Evolutionary conservation across 2,113 vertebrate species (phyloP).

Genomic region (Potamarius usumacintae): DNA sequence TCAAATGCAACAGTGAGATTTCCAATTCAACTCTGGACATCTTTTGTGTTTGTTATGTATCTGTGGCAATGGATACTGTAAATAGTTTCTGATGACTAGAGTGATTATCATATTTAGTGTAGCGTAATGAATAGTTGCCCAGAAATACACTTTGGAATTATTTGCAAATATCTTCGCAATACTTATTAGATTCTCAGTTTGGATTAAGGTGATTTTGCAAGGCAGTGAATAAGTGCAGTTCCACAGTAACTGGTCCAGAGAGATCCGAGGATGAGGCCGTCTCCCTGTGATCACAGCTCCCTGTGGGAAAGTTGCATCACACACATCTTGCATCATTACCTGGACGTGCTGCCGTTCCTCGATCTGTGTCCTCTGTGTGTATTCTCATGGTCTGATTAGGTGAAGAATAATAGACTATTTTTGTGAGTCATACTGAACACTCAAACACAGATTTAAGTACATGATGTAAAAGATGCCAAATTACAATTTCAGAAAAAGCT

Average conservation of each 20-base stretch:
- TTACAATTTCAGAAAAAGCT: background rate
- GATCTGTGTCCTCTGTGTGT: constrained; percentile 36
- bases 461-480: background rate
- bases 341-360: constrained; percentile 37
- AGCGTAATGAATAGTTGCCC: background rate
- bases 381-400: constrained; percentile 24
- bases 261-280: constrained; percentile 53
- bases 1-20: background rate
- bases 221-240: background rate
- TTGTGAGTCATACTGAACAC: background rate
- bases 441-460: constrained; percentile 5
- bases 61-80: background rate
- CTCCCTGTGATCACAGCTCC: constrained; percentile 66
- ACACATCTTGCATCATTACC: constrained; percentile 76
- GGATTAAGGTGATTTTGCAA: background rate
- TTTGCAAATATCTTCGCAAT: constrained; percentile 1
- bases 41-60: constrained; percentile 10
- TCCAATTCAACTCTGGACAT: background rate
- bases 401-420: constrained; percentile 22
- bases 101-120: background rate
- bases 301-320: constrained; percentile 62
- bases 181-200: background rate
- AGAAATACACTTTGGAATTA: background rate
- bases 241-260: constrained; percentile 68
- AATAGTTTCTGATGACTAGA: background rate